Conservation (phyloP, 1,140 invertebrate species). For the Paracyclopina nana region DNA sequence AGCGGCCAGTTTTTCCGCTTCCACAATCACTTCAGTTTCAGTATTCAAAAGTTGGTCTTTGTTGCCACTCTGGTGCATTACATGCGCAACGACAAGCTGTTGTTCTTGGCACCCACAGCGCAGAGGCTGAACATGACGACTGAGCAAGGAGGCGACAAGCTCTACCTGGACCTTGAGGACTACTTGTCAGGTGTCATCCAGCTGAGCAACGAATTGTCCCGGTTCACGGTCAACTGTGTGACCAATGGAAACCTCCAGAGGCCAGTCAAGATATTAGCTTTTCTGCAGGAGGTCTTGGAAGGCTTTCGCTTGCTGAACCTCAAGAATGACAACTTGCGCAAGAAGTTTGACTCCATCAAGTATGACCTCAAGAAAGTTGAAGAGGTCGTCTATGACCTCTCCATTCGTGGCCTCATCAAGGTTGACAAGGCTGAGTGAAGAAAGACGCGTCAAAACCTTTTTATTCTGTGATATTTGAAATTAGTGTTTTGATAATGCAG, state of each 20-base stretch:
- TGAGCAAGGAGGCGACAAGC: conserved; percentile 36
- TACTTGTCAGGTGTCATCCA: conserved; percentile 62
- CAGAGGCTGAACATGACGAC: conserved; percentile 16
- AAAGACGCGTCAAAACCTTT: too few relatives aligned
- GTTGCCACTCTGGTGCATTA: conserved; percentile 53
- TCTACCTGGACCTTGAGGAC: conserved; percentile 75
- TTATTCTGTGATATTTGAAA: too few relatives aligned
- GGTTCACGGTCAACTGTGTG: conserved; percentile 68
- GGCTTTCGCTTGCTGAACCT: conserved; percentile 71
- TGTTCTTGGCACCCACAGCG: conserved; percentile 22
- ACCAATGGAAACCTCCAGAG: conserved; percentile 58
- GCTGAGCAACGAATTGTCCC: conserved; percentile 57
- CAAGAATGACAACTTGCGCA: conserved; percentile 70
- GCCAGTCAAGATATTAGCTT: conserved; percentile 55
- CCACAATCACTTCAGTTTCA: conserved; percentile 64
- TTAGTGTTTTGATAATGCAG: too few relatives aligned
- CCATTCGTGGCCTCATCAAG: conserved; percentile 37
- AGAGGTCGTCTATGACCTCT: conserved; percentile 80
- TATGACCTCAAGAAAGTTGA: conserved; percentile 88
- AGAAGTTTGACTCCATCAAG: conserved; percentile 70
- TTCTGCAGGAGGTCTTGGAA: conserved; percentile 62
- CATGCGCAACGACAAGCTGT: conserved; percentile 50
- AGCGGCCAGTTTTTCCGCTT: conserved; percentile 48
- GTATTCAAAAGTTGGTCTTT: conserved; percentile 56
- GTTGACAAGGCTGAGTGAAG: too few relatives aligned